phyloP scores from a whole-genome alignment of 2,797 vertebrate species.

The Characodon lateralis region DNA sequence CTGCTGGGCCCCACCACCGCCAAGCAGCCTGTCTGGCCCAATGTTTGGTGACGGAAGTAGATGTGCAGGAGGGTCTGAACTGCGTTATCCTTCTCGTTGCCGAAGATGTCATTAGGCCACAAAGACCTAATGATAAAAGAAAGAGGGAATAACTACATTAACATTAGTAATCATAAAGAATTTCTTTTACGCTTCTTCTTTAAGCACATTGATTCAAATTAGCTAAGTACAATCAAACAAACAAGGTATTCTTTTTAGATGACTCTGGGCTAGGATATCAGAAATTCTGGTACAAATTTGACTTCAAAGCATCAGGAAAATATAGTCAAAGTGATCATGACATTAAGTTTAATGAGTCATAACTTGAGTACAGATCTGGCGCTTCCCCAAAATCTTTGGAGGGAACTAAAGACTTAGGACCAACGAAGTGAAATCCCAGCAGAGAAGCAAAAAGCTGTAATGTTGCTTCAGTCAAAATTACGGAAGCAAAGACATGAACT shows the following conservation, averaged over 20 bases:
- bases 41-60: constrained; percentile 96
- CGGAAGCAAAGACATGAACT: no score
- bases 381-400: no score
- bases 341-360: no score
- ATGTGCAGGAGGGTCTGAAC: constrained; percentile 95
- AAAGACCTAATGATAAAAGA: constrained; percentile 81
- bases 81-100: constrained; percentile 89
- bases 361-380: no score
- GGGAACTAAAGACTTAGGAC: no score
- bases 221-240: background rate
- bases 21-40: constrained; percentile 95
- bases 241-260: background rate
- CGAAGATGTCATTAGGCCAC: constrained; percentile 98
- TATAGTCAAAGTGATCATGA: background rate
- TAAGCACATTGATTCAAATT: background rate
- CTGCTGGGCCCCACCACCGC: constrained; percentile 92
- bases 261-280: background rate
- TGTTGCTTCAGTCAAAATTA: no score
- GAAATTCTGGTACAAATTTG: background rate
- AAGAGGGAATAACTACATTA: background rate
- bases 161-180: background rate
- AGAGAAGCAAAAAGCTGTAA: no score
- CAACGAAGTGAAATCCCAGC: no score
- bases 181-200: background rate
- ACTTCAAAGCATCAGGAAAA: background rate